Base-by-base conservation (phyloP, 2,888 invertebrate species). In the Anorthoa munda region DNA sequence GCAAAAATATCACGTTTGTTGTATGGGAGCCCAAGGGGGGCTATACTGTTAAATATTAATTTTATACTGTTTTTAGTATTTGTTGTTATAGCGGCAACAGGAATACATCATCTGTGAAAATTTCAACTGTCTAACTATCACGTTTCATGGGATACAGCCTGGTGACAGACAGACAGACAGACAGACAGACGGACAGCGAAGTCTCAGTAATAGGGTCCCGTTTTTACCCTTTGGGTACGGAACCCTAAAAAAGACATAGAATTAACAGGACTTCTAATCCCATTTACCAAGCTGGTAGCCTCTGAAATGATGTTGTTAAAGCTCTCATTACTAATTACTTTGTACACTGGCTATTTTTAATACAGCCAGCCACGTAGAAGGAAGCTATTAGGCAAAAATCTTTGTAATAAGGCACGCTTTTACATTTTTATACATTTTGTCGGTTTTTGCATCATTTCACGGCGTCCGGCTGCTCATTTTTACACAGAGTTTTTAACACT, bases 351-450 rank as follows among this genome's bases (percentile, higher is more conserved):
- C 63, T 63, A 77, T 69, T 66, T 81, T 81, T 82, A 74, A 82
- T 66, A 69, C 31, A 66, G 64, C 51, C 56, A 26, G 39, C 50
- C 55, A 66, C 66, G 58, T 68, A 66, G 63, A 11, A 73, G 79
- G 51, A 77, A 69, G 70, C 70, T 82, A 75, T 79, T 79, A 75
- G 55, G 83, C 65, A 82, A 81, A 82, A 81, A 79, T 75, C 79
- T 81, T 79, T 60, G 50, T 79, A 79, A 79, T 75, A 81, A 79
- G 75, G 75, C 70, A 45, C 50, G 48, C 61, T 77, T 77, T 82
- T 53, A 77, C 26, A 70, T 79, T 77, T 79, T 80, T 80, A 74
- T 80, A 80, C 26, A 59, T 69, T 69, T 68, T 69, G 26, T 56
- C 66, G 13, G 48, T 82, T 83, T 79, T 73, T 82, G 59, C 82